phyloP scores from a whole-genome alignment of 2,888 invertebrate species.

The Trachelus stipa region DNA sequence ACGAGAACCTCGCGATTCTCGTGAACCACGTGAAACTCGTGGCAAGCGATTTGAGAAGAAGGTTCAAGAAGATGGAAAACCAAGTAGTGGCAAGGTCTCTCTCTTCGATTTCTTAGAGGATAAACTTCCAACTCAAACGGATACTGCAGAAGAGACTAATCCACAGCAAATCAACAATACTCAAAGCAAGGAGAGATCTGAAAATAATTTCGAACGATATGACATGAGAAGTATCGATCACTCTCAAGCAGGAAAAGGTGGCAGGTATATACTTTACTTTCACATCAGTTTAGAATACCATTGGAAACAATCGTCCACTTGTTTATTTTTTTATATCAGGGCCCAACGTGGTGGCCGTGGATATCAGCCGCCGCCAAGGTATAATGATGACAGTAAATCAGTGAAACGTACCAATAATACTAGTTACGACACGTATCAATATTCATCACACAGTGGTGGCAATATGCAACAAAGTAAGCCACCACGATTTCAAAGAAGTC shows the following conservation, averaged over 20 bases:
- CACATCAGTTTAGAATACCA: neutral
- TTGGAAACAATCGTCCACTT: neutral
- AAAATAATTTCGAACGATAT: constrained; percentile 49
- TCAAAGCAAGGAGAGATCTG: constrained; percentile 37
- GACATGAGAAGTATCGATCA: constrained; percentile 39
- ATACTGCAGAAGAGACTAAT: constrained; percentile 66
- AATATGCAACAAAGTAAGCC: constrained; percentile 67
- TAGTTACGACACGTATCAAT: constrained; percentile 34
- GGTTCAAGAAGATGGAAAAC: constrained; percentile 76
- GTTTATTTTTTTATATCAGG: constrained; percentile 33
- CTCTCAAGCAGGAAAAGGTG: constrained; percentile 47
- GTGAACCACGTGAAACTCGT: constrained; percentile 69
- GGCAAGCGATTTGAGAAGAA: constrained; percentile 60
- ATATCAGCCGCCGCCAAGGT: constrained; percentile 53
- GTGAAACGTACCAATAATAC: constrained; percentile 45
- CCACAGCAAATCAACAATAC: constrained; percentile 30
- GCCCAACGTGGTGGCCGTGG: constrained; percentile 49
- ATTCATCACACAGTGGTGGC: constrained; percentile 41
- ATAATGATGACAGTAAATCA: constrained; percentile 50
- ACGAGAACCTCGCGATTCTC: constrained; percentile 63
- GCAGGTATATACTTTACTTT: constrained; percentile 44
- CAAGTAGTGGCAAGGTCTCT: constrained; percentile 80
- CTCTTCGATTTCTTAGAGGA: constrained; percentile 86
- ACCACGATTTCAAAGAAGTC: constrained; percentile 73
- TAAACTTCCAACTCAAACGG: constrained; percentile 74